Percentiles rank a stretch among this genome's conserved stretches.
Evolutionary conservation across 2,797 vertebrate species (phyloP).

Genomic region (Champsocephalus esox): DNA sequence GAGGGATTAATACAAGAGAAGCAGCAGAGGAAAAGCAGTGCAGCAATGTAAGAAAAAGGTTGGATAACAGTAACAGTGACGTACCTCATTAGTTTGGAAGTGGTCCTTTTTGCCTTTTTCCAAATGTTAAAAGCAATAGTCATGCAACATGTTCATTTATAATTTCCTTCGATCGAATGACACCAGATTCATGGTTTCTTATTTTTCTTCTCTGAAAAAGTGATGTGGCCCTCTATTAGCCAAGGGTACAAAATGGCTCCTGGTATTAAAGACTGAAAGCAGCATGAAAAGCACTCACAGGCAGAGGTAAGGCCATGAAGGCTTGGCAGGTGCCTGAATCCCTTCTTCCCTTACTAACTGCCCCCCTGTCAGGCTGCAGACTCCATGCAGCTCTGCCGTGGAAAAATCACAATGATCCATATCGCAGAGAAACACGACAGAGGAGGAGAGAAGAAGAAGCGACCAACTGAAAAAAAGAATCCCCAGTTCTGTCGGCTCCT

Average conservation of each 20-base stretch:
- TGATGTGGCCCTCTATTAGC: conserved; percentile 80
- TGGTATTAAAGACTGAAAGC: conserved; percentile 84
- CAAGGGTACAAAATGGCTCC: conserved; percentile 90
- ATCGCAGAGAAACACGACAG: conserved; percentile 57
- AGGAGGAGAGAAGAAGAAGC: conserved; percentile 69
- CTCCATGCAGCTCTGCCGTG: conserved; percentile 81
- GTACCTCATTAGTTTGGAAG: conserved; percentile 88
- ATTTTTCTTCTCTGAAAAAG: conserved; percentile 77
- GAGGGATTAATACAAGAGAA: conserved; percentile 67
- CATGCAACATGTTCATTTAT: conserved; percentile 62
- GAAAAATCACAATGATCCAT: conserved; percentile 86
- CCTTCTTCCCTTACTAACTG: conserved; percentile 84
- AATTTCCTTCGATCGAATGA: conserved; percentile 66
- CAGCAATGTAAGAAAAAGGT: conserved; percentile 65
- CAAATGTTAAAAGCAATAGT: conserved; percentile 73
- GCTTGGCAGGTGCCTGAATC: conserved; percentile 89
- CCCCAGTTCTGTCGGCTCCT: conserved; percentile 70
- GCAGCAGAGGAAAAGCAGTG: conserved; percentile 60
- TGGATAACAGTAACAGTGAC: conserved; percentile 73
- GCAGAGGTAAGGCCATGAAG: conserved; percentile 87
- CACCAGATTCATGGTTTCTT: conserved; percentile 61
- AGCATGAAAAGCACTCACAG: conserved; percentile 81
- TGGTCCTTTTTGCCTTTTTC: conserved; percentile 73
- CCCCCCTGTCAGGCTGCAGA: conserved; percentile 87
- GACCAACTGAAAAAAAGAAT: conserved; percentile 65